phyloP scores from a whole-genome alignment of 2,888 invertebrate species.

The Rhingia campestris region DNA sequence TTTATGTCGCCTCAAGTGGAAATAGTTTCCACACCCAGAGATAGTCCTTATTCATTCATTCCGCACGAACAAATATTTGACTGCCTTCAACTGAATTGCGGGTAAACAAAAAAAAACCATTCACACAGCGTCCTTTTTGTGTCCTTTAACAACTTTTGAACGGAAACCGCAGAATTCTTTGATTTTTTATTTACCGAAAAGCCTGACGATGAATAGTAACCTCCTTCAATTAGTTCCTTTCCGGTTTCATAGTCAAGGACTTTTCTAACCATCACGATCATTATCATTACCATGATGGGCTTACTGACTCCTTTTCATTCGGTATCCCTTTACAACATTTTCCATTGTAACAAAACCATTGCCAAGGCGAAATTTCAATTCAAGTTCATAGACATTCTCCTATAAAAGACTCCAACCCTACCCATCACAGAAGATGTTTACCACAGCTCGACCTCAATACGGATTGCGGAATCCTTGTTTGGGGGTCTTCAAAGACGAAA shows the following conservation, averaged over 20 bases:
- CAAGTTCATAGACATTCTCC: constrained; percentile 13
- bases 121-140: too few species aligned
- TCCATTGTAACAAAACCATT: constrained; percentile 12
- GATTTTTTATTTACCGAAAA: not conserved
- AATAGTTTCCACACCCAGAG: too few species aligned
- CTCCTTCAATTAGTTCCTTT: constrained; percentile 24
- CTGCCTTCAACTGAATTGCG: too few species aligned
- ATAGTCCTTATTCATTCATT: too few species aligned
- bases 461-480: constrained; percentile 18
- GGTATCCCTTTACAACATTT: not conserved
- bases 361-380: constrained; percentile 15
- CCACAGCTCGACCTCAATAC: constrained; percentile 17
- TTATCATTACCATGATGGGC: constrained; percentile 4
- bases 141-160: too few species aligned
- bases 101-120: too few species aligned
- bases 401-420: constrained; percentile 17
- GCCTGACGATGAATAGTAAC: not conserved
- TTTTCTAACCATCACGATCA: constrained; percentile 5
- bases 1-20: too few species aligned
- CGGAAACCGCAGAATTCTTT: not conserved
- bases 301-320: constrained; percentile 21
- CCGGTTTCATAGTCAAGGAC: not conserved
- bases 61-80: too few species aligned
- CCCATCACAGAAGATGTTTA: constrained; percentile 5
- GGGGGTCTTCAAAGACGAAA: constrained; percentile 1